Conservation (phyloP, 1,140 invertebrate genomes). For the Vanessa tameamea region DNA sequence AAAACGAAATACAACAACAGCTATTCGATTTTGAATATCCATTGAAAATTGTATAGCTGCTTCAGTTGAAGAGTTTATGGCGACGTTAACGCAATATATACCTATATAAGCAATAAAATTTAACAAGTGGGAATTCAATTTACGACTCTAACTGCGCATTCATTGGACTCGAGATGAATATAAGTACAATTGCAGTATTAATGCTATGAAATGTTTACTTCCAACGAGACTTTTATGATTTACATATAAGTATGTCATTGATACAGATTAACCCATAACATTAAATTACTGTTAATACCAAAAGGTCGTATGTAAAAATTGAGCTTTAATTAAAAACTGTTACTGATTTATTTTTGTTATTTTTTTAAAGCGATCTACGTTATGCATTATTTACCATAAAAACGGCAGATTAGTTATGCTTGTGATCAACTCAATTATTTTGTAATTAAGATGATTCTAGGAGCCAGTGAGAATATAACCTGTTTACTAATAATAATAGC, state of each 20-base stretch:
- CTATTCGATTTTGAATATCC: no score
- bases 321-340: no score
- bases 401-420: not conserved
- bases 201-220: not conserved
- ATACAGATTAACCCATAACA: not conserved
- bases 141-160: no score
- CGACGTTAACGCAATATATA: no score
- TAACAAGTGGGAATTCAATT: no score
- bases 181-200: not conserved
- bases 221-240: not conserved
- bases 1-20: no score
- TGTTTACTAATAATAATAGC: not conserved
- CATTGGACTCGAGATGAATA: not conserved
- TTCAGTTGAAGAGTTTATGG: no score
- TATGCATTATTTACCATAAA: no score
- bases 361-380: no score
- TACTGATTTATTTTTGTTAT: no score
- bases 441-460: not conserved
- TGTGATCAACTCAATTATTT: slow-evolving; percentile 1
- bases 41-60: not conserved
- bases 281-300: not conserved
- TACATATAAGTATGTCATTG: not conserved
- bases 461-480: not conserved
- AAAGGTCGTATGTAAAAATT: no score
- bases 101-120: no score